Evolutionary conservation across 1,140 invertebrate species (phyloP).

Genomic region (Himalopsyche phryganea): DNA sequence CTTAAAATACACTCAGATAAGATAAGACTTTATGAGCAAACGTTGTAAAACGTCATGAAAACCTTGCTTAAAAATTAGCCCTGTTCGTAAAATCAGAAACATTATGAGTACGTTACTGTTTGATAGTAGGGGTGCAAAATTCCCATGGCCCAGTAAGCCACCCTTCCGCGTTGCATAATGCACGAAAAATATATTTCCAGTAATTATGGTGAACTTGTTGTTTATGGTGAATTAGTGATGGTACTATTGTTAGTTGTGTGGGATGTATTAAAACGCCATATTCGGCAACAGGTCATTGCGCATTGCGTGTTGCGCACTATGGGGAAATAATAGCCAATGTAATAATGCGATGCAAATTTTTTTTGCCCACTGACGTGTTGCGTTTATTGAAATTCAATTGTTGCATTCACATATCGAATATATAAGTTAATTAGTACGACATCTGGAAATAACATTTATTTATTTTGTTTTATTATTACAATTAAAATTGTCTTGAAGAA

Average conservation of each 20-base stretch:
- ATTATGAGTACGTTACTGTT: background rate
- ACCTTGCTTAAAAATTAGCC: too few species aligned
- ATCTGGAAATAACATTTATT: too few species aligned
- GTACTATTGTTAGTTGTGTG: constrained; percentile 12
- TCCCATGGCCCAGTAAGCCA: constrained; percentile 21
- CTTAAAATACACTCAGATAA: too few species aligned
- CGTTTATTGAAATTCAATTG: too few species aligned
- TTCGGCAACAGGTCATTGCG: constrained; percentile 23
- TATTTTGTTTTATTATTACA: too few species aligned
- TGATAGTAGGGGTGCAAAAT: constrained; percentile 16
- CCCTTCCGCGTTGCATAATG: constrained; percentile 1
- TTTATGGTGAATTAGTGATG: constrained; percentile 17
- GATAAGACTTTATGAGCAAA: too few species aligned
- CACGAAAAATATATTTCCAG: constrained; percentile 16
- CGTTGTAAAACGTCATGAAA: too few species aligned
- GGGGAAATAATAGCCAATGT: background rate
- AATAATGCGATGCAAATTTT: background rate
- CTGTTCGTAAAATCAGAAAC: too few species aligned
- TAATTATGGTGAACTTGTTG: constrained; percentile 21
- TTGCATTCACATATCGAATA: too few species aligned
- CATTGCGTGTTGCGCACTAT: constrained; percentile 17
- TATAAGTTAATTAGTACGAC: too few species aligned
- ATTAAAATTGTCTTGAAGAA: too few species aligned
- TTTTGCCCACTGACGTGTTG: background rate
- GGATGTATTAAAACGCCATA: background rate